Evolutionary conservation across 2,888 invertebrate species (phyloP).

Genomic region (Polydrusus pterygomalis): DNA sequence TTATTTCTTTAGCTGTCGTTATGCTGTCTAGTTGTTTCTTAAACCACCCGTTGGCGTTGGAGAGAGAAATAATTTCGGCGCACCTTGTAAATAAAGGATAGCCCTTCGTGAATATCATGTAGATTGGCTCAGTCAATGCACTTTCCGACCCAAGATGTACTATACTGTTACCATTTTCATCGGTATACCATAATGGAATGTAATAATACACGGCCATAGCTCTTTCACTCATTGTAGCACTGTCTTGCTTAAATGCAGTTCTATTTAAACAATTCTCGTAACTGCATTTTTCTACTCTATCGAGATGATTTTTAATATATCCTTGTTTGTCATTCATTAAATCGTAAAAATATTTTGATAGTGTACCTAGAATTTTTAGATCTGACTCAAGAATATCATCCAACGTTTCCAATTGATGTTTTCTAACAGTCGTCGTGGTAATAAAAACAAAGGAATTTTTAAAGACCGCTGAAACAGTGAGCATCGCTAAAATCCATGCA

Average conservation of each 20-base stretch:
- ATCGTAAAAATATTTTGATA: neutral
- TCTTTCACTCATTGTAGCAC: neutral
- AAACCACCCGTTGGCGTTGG: conserved; percentile 13
- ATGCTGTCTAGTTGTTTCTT: neutral
- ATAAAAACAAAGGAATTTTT: conserved; percentile 20
- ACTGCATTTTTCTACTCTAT: conserved; percentile 5
- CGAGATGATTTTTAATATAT: neutral
- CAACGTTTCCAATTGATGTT: neutral
- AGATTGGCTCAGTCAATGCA: neutral
- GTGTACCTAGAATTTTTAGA: neutral
- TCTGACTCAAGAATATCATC: neutral
- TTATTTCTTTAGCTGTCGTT: neutral
- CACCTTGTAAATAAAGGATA: neutral
- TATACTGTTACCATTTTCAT: conserved; percentile 10
- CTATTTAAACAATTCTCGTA: conserved; percentile 1
- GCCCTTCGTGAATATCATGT: conserved; percentile 21
- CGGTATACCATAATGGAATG: conserved; percentile 3
- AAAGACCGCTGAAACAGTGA: conserved; percentile 10
- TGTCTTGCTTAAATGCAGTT: neutral
- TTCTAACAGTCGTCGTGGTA: conserved; percentile 12
- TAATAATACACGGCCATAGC: conserved; percentile 3
- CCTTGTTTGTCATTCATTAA: neutral
- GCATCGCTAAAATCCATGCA: conserved; percentile 13
- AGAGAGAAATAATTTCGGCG: neutral
- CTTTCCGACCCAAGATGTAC: conserved; percentile 2